phyloP scores from a whole-genome alignment of 2,888 invertebrate genomes.

The Athalia rosae region DNA sequence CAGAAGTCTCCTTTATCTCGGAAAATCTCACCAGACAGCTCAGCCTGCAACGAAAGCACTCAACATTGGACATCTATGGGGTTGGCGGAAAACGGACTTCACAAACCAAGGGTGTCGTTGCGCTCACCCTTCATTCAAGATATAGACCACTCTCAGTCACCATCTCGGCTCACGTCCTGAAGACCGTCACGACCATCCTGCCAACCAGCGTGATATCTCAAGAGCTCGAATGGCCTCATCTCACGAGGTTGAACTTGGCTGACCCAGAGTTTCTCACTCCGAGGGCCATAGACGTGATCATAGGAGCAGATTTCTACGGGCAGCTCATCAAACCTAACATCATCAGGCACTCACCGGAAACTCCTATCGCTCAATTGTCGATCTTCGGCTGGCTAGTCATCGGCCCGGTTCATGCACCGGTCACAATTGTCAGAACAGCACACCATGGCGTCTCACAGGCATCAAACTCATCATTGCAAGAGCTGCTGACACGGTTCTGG shows the following conservation, averaged over 20 bases:
- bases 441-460: conserved; percentile 7
- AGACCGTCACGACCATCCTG: conserved; percentile 38
- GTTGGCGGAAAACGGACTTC: background rate
- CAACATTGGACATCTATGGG: no score
- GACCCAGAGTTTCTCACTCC: conserved; percentile 50
- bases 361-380: conserved; percentile 44
- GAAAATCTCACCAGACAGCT: no score
- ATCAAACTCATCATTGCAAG: conserved; percentile 38
- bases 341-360: conserved; percentile 19
- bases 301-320: conserved; percentile 51
- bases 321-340: conserved; percentile 45
- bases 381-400: conserved; percentile 27
- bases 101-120: conserved; percentile 8
- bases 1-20: conserved; percentile 34
- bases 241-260: conserved; percentile 44
- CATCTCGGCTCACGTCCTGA: conserved; percentile 43
- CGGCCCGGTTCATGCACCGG: conserved; percentile 5
- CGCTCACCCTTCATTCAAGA: background rate
- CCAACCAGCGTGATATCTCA: conserved; percentile 37
- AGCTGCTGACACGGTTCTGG: conserved; percentile 46
- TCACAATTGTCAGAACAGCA: background rate
- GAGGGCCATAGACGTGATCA: conserved; percentile 49
- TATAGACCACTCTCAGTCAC: conserved; percentile 16
- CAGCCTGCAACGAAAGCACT: no score
- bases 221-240: conserved; percentile 45